Base-by-base conservation (phyloP, 2,888 invertebrate species). In the Priocnemis perturbator region DNA sequence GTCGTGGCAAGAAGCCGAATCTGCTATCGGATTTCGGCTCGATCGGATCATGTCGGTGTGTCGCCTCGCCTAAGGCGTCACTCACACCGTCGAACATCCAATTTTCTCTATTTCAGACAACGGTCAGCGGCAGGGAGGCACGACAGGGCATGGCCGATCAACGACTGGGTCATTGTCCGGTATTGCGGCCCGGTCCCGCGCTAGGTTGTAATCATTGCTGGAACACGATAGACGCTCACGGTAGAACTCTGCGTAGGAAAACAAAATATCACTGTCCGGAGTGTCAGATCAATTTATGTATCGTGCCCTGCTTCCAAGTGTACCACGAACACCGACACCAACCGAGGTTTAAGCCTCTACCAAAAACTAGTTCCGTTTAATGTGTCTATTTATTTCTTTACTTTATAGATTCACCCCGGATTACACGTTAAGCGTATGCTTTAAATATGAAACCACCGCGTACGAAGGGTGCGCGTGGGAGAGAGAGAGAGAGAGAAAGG, bases 251-350 rank as follows among this genome's bases (percentile, higher is more conserved):
- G 60, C 92, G 96, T 56, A 92, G 96, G 69, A 96, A 96, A 90
- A 96, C 96, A 0, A 96, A 96, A 89, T 96, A 96, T 89, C 95
- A 96, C 86, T 96, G 96, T 90, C 96, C 96, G 0, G 96, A 96
- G 88, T 96, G 96, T 88, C 95, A 95, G 89, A 95, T 95, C 71
- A 96, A 96, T 89, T 91, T 96, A 62, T 96, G 96, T 89, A 96
- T 96, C 84, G 96, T 96, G 73, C 96, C 96, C 50, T 96, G 96
- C 90, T 96, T 96, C 90, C 96, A 96, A 89, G 94, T 95, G 84
- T 95, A 94, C 86, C 95, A 95, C 85, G 94, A 95, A 84, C 91
- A 93, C 23, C 91, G 92, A 21, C 82, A 83, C 48, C 85, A 85
- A 7, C 74, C 80, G n/a, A 82, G 75, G 60, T 64, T 82, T 45